Conservation (phyloP, 2,888 invertebrate species). For the Dione vanillae region DNA sequence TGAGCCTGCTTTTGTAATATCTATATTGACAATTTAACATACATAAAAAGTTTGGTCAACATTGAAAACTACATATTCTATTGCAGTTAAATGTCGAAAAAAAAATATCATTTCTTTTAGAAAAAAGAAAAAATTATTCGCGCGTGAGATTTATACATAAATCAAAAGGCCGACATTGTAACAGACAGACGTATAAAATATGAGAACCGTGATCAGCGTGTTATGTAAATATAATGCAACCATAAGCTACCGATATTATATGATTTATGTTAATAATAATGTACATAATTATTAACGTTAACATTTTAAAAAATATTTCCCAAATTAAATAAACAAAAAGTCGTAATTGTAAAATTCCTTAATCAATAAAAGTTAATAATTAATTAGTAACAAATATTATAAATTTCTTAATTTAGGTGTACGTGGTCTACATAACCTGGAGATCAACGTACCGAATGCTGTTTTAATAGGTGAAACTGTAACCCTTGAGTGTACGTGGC, state of each 20-base stretch:
- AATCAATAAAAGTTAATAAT: too few relatives aligned
- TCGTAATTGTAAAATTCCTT: neutral
- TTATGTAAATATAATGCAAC: neutral
- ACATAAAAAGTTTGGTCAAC: neutral
- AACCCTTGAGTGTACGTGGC: conserved; percentile 89
- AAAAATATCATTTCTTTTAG: conserved; percentile 36
- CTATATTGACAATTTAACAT: too few relatives aligned
- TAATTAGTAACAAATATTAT: too few relatives aligned
- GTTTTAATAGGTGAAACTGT: conserved; percentile 89
- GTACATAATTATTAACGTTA: too few relatives aligned
- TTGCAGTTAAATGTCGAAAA: conserved; percentile 26
- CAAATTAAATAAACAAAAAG: neutral
- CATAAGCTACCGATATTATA: neutral
- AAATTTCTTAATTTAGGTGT: conserved; percentile 70
- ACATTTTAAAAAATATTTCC: too few relatives aligned
- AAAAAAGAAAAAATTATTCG: conserved; percentile 36
- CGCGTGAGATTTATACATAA: conserved; percentile 35
- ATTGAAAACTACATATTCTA: conserved; percentile 26
- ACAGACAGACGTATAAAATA: conserved; percentile 16
- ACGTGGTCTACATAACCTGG: conserved; percentile 87
- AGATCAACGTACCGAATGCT: conserved; percentile 88
- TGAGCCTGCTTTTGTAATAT: too few relatives aligned
- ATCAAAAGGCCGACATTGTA: conserved; percentile 28
- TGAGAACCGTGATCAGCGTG: conserved; percentile 1
- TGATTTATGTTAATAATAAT: neutral